These are phyloP conservation scores for Zapornia atra DNA, from an alignment of 2,113 vertebrate species.

Conservation along the genomic window DNA sequence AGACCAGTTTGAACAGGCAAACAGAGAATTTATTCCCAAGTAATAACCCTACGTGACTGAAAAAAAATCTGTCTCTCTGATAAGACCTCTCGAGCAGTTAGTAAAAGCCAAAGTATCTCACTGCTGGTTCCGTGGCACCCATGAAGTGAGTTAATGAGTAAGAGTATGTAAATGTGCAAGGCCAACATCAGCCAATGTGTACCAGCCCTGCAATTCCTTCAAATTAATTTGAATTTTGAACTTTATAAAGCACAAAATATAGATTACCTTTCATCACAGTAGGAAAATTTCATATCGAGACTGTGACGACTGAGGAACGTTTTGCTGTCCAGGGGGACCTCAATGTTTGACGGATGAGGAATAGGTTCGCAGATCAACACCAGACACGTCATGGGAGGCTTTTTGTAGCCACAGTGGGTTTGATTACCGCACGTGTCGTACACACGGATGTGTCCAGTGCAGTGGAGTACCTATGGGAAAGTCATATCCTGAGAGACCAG, in stretches of 20 bases:
- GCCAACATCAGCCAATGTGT: neutral
- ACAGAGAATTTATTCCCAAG: neutral
- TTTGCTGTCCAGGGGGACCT: slow-evolving; percentile 96
- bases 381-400: slow-evolving; percentile 88
- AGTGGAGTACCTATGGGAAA: slow-evolving; percentile 87
- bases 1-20: neutral
- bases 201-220: neutral
- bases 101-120: neutral
- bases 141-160: neutral
- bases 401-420: slow-evolving; percentile 81
- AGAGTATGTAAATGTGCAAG: neutral
- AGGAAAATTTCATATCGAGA: slow-evolving; percentile 98
- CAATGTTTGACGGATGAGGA: slow-evolving; percentile 96
- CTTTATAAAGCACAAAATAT: neutral
- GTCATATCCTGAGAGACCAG: neutral
- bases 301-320: slow-evolving; percentile 98
- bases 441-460: slow-evolving; percentile 89
- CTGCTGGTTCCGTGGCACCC: neutral
- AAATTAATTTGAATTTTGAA: accelerated
- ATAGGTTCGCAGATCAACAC: slow-evolving; percentile 97
- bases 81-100: neutral
- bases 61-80: neutral
- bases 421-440: slow-evolving; percentile 79
- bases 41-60: neutral
- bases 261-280: slow-evolving; percentile 94